Evolutionary conservation across 2,888 invertebrate species (phyloP).

Genomic region (Sussaba pulchella): DNA sequence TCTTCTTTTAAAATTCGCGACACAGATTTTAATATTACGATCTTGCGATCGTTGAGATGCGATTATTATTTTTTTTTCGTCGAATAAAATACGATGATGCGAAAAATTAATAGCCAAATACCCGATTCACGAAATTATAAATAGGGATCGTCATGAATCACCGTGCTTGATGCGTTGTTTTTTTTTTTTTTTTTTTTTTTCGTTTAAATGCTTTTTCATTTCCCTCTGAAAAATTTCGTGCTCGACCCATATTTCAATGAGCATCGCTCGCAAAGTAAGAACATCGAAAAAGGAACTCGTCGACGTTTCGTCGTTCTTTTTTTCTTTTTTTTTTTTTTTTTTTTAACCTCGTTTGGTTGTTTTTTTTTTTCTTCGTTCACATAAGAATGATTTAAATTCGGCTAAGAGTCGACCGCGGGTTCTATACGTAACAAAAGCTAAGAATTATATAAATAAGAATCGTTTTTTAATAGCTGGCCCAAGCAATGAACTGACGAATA

Average conservation of each 20-base stretch:
- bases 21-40: not conserved
- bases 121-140: constrained; percentile 58
- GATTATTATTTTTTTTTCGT: not conserved
- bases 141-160: constrained; percentile 66
- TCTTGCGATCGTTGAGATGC: not conserved
- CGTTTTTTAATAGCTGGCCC: constrained; percentile 64
- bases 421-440: constrained; percentile 65
- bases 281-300: constrained; percentile 43
- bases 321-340: constrained; percentile 19
- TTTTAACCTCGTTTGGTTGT: no score
- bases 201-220: not conserved
- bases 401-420: constrained; percentile 58
- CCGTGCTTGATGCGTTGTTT: constrained; percentile 52
- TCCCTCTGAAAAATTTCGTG: constrained; percentile 1
- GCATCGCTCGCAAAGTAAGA: constrained; percentile 40
- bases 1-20: no score
- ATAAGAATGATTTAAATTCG: constrained; percentile 63
- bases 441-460: constrained; percentile 67
- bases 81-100: constrained; percentile 9
- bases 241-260: constrained; percentile 53
- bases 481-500: constrained; percentile 61
- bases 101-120: constrained; percentile 49
- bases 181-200: not conserved
- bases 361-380: constrained; percentile 29
- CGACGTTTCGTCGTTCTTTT: constrained; percentile 49